Evolutionary conservation across 1,140 invertebrate genomes (phyloP).

Genomic region (Ips typographus): DNA sequence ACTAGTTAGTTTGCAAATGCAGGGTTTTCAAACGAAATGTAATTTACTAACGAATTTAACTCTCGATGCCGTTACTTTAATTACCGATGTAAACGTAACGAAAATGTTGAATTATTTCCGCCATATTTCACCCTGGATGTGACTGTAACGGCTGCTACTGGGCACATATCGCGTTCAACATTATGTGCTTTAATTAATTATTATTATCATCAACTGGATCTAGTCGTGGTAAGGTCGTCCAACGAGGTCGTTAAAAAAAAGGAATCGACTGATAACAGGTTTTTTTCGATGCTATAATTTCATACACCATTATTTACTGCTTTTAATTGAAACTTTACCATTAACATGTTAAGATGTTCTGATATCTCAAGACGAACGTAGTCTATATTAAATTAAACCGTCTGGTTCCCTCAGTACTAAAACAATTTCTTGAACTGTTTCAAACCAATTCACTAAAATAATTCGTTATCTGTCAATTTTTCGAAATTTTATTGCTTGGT

Average conservation of each 20-base stretch:
- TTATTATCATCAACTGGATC: neutral
- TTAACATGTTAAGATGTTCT: no score
- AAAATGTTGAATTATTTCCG: constrained; percentile 5
- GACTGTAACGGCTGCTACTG: neutral
- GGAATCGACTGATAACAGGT: neutral
- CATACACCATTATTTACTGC: no score
- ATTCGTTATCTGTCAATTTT: no score
- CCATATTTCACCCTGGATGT: neutral
- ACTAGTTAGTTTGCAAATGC: no score
- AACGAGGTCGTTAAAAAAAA: neutral
- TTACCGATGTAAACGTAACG: constrained; percentile 1
- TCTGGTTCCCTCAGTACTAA: no score
- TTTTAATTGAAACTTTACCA: no score
- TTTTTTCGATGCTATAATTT: neutral
- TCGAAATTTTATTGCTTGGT: no score
- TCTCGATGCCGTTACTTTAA: neutral
- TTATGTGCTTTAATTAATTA: constrained; percentile 3
- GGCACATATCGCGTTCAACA: constrained; percentile 3
- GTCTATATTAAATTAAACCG: no score
- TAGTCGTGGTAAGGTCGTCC: neutral
- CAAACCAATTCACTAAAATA: no score
- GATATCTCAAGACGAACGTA: no score
- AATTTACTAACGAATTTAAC: constrained; percentile 2
- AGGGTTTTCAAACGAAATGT: neutral
- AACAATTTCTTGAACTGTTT: no score